phyloP scores from a whole-genome alignment of 2,113 vertebrate species.

The Felis catus region DNA sequence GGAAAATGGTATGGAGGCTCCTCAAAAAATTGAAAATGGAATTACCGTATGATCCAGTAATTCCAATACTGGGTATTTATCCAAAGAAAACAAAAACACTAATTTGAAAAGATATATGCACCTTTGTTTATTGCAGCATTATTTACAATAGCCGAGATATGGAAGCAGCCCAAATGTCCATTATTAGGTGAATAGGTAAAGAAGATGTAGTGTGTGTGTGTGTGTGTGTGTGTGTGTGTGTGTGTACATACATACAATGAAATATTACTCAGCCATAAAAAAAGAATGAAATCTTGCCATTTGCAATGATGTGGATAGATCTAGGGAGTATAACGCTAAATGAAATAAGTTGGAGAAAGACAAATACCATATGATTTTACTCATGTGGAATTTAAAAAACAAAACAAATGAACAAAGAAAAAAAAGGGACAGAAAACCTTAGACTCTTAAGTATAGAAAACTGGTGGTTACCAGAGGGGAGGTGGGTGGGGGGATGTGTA shows the following conservation, averaged over 20 bases:
- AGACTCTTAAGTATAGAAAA: neutral
- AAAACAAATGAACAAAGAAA: neutral
- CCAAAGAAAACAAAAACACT: neutral
- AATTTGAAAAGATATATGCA: neutral
- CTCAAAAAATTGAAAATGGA: neutral
- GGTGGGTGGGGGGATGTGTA: neutral
- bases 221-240: no score
- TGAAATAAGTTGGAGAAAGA: neutral
- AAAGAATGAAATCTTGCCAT: neutral
- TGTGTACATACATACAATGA: neutral
- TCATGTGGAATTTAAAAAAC: neutral
- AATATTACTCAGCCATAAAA: neutral
- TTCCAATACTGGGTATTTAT: neutral
- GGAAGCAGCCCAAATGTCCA: neutral
- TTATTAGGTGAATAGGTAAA: neutral
- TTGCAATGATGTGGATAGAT: neutral
- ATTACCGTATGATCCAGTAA: neutral
- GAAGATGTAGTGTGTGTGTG: neutral
- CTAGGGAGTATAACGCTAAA: neutral
- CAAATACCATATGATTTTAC: neutral
- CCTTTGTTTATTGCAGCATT: neutral
- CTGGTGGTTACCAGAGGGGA: neutral
- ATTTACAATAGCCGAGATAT: neutral
- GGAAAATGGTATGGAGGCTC: neutral
- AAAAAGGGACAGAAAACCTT: neutral